Evolutionary conservation across 37 sponge, comb jelly and placozoan genomes (phyloP), one percentile per base, ranked within the genome.

Genomic region (Oopsacas minuta): DNA sequence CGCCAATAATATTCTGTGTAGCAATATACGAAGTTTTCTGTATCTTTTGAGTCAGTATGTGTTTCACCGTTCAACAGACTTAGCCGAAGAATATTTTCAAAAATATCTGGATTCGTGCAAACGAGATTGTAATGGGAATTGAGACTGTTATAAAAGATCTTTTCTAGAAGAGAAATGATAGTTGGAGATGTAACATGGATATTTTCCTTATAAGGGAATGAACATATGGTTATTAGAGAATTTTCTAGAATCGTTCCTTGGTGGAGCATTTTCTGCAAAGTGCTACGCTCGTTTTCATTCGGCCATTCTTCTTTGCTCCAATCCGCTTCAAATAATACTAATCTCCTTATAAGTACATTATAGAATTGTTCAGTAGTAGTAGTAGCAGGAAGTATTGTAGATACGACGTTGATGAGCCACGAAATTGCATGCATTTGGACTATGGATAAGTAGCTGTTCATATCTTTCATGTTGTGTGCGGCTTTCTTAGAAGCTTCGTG

Each of bases 301-400:
- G 75, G 75, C 75, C 75, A 61, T 61, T 61, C 75, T 25, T 61
- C 75, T 34, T 61, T 61, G 75, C 75, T n/a, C 75, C 75, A 61
- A 61, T 61, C 75, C 22, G 28, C 28, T 12, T 61, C 75, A 12
- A 61, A 61, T 61, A 61, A n/a, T 32, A n/a, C 30, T n/a, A 61
- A 61, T 61, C 28, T 61, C 75, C 75, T 25, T 61, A 61, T 7
- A 10, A 61, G 20, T 25, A 25, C 22, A n/a, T 12, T 61, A n/a
- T 61, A 61, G 1, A 61, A 10, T 12, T 61, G 75, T 61, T 61
- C 75, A 3, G 75, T 25, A 20, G 75, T 61, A 61, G 17, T 10
- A 20, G 30, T 3, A 5, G 17, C 28, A 20, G 75, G 30, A 3
- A 61, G 32, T 25, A 61, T 32, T 3, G 7, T 61, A 61, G 75